Evolutionary conservation across 2,113 vertebrate genomes (phyloP), one percentile per base, ranked within the genome.

Genomic region (Vidua macroura): DNA sequence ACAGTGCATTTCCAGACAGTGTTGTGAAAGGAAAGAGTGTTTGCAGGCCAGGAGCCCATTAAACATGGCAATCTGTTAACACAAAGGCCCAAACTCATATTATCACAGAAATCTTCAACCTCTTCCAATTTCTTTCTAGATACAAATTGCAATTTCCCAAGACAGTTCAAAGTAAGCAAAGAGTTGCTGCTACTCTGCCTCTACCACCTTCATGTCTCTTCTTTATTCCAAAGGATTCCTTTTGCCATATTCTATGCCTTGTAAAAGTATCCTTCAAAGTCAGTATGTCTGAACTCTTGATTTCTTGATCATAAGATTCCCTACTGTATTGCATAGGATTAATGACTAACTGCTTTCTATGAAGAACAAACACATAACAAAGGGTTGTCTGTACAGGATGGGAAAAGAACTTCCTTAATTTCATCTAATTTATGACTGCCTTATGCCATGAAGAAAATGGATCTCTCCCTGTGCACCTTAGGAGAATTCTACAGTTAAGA

Each of bases 361-460:
- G 55, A 86, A 95, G 81, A 81, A 83, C 20, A 85, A 82, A 89
- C 74, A 89, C 44, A 39, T 24, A 80, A 92, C 69, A 84, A 86
- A 86, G n/a, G n/a, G 13, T 66, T 83, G 41, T 79, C 90, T 79
- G 37, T 11, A 31, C 28, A 23, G 53, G 25, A 66, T 31, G 25
- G 37, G 7, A 75, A 87, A 86, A 44, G 35, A 37, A 2, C 35
- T 48, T 83, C 52, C 75, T 91, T 90, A 78, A 80, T 73, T 67
- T 49, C 66, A 39, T 49, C 18, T 77, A 69, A 82, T 84, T 82
- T 89, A 69, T 83, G 30, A 86, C 41, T 83, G 56, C 81, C 41
- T 73, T 51, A 48, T 69, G 69, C 77, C 49, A 73, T 33, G 37
- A 92, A 96, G 46, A 68, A 90, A 86, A 91, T 21, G 13, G 62